phyloP scores from a whole-genome alignment of 2,888 invertebrate species.

The Drosophila borealis region DNA sequence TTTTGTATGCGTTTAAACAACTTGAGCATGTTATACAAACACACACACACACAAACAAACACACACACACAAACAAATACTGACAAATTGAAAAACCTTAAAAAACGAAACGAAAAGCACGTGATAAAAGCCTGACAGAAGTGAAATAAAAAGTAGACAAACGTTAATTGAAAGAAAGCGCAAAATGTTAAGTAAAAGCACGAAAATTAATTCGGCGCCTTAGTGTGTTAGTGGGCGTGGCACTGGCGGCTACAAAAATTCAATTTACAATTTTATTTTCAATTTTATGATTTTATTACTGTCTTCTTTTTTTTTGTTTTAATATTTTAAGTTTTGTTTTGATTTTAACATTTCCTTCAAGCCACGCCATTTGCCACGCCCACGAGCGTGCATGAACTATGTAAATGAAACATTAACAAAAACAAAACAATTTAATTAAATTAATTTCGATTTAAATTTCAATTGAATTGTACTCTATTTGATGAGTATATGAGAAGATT shows the following conservation, averaged over 20 bases:
- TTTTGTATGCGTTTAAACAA: constrained; percentile 53
- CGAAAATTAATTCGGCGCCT: constrained; percentile 17
- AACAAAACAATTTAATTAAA: not conserved
- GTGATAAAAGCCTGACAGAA: constrained; percentile 49
- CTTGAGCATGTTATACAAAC: constrained; percentile 71
- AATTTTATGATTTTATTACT: constrained; percentile 8
- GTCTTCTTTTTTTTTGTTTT: not conserved
- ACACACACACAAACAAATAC: constrained; percentile 20
- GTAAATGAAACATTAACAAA: constrained; percentile 9
- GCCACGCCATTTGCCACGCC: constrained; percentile 28
- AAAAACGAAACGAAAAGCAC: constrained; percentile 29
- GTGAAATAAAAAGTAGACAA: constrained; percentile 1
- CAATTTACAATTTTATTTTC: constrained; percentile 2
- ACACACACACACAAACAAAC: constrained; percentile 29
- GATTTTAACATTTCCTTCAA: not conserved
- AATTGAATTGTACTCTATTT: constrained; percentile 7
- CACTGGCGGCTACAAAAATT: not conserved
- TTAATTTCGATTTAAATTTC: constrained; percentile 11
- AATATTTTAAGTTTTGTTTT: constrained; percentile 22
- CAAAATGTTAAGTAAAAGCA: constrained; percentile 34
- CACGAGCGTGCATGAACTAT: not conserved
- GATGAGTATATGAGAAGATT: constrained; percentile 19
- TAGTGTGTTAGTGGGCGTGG: constrained; percentile 17
- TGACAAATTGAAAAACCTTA: constrained; percentile 22
- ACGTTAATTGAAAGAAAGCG: constrained; percentile 10